Evolutionary conservation across 2,113 vertebrate species (phyloP), one percentile per base, ranked within the genome.

Genomic region (Pollachius pollachius): DNA sequence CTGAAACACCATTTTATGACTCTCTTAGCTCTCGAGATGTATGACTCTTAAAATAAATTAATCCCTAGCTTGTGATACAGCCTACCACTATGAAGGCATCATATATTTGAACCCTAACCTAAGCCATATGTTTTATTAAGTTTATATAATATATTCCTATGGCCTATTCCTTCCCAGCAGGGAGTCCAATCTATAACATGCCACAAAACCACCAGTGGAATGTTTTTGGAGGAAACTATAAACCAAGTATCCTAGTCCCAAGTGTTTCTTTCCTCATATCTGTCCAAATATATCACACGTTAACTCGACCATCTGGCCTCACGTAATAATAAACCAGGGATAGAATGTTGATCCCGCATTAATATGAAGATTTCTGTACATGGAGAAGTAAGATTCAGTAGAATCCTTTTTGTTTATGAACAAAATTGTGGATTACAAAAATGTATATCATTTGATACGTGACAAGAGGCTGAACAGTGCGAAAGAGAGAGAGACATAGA

Each of bases 171-270:
- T 57, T 69, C 70, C 76, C 72, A 65, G 74, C 2, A 60, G 58
- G 30, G 37, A 57, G 62, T 66, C 74, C 63, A 65, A 64, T 60
- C 60, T 69, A 73, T 67, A 68, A 69, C 71, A 78, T 74, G 23
- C 74, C 76, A 69, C 17, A 82, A 81, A 77, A 77, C 73, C 63
- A 69, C 52, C 37, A 48, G 12, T 67, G 62, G 75, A 81, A 84
- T 85, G 69, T 87, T 83, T 80, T 81, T 63, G 62, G 54, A 71
- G 67, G 79, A 81, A 87, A 87, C 71, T 64, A 71, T 76, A 84
- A 11, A 74, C 68, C 58, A 62, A 79, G 71, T 73, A 63, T 67
- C 72, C 60, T 63, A 25, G 68, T 60, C 48, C 65, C 52, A 73
- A 73, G 75, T 63, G 73, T 62, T 75, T 67, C 68, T 59, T 64